Evolutionary conservation across 2,113 vertebrate genomes (phyloP).

Genomic region (Benitochromis conjunctus): DNA sequence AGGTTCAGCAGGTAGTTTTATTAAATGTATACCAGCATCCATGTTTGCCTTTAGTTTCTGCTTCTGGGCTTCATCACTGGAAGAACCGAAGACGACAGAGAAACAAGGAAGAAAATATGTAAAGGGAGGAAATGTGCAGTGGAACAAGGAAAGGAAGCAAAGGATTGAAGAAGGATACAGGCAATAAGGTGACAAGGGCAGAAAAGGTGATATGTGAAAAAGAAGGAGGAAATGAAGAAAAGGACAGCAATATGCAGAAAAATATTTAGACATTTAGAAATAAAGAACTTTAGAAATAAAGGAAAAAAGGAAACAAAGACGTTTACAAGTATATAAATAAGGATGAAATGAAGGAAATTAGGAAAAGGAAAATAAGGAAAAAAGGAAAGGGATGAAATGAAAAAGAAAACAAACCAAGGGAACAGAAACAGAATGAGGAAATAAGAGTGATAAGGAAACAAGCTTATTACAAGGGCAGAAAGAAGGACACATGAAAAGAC

Average conservation of each 20-base stretch:
- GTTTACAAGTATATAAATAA: neutral
- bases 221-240: neutral
- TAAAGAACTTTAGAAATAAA: neutral
- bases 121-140: neutral
- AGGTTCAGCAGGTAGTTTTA: neutral
- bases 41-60: neutral
- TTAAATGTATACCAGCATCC: neutral
- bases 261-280: neutral
- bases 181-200: neutral
- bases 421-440: neutral
- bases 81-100: fast-evolving
- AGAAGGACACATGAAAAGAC: neutral
- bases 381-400: neutral
- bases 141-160: neutral
- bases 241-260: neutral
- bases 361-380: neutral
- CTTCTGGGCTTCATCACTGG: neutral
- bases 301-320: neutral
- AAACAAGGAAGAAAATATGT: neutral
- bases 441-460: neutral
- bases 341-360: neutral
- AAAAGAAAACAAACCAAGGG: neutral
- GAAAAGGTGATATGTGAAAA: neutral
- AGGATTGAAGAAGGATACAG: neutral
- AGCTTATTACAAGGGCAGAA: neutral